These are phyloP conservation scores for Carabus problematicus DNA, from an alignment of 2,888 invertebrate species.

Conservation along the genomic window DNA sequence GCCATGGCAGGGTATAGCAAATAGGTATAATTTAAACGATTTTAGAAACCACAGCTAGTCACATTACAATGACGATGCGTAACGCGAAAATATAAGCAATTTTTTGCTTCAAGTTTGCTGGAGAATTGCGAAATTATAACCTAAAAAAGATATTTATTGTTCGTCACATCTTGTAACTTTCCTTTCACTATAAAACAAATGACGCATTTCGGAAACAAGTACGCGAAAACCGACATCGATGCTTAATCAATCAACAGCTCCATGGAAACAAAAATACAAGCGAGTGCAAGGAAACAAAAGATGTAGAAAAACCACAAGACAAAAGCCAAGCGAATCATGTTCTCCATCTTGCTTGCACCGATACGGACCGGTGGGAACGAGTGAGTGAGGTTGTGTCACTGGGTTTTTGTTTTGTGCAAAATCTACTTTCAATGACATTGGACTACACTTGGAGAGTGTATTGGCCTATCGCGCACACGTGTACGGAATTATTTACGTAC, in stretches of 20 bases:
- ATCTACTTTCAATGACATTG: constrained; percentile 38
- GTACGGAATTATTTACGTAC: constrained; percentile 29
- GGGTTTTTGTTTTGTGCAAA: not conserved
- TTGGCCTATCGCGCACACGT: constrained; percentile 25
- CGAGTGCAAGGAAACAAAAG: not conserved
- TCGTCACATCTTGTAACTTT: no score
- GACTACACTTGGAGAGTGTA: constrained; percentile 31
- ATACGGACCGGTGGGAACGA: not conserved
- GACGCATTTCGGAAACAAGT: no score
- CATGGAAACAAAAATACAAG: not conserved
- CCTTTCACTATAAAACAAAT: no score
- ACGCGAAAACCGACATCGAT: no score
- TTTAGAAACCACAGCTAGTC: no score
- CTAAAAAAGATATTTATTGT: no score
- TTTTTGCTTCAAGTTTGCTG: no score
- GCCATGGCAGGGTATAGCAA: no score
- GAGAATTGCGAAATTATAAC: no score
- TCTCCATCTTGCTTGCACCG: not conserved
- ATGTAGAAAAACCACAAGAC: constrained; percentile 17
- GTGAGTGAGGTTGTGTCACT: not conserved
- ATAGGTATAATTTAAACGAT: no score
- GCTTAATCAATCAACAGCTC: not conserved
- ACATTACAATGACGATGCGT: no score
- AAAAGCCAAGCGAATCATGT: constrained; percentile 11
- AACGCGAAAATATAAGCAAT: no score